phyloP scores from a whole-genome alignment of 2,888 invertebrate genomes.

The Lepeophtheirus nordmannii region DNA sequence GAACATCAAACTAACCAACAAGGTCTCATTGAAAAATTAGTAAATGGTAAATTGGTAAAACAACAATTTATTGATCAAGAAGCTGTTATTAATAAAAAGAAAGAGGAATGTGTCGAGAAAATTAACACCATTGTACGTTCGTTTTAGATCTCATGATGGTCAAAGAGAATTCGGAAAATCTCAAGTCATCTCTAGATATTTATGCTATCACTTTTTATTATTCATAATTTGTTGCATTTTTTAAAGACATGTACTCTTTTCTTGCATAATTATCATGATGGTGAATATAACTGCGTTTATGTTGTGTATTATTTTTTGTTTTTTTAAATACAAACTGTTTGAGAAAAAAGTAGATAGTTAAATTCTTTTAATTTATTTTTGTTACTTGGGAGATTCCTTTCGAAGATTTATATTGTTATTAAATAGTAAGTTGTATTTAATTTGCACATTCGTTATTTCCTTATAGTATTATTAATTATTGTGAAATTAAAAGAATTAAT shows the following conservation, averaged over 20 bases:
- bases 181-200: neutral
- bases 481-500: too few relatives aligned
- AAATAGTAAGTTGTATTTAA: too few relatives aligned
- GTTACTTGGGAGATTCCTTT: too few relatives aligned
- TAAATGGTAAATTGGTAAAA: conserved; percentile 44
- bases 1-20: conserved; percentile 38
- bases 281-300: neutral
- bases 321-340: neutral
- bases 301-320: neutral
- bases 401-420: too few relatives aligned
- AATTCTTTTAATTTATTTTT: too few relatives aligned
- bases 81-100: conserved; percentile 40
- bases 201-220: neutral
- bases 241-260: neutral
- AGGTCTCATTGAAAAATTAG: conserved; percentile 45
- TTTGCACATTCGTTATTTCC: too few relatives aligned
- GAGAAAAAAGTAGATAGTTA: too few relatives aligned
- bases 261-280: neutral
- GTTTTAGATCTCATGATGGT: neutral
- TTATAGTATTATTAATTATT: too few relatives aligned
- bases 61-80: conserved; percentile 46
- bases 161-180: neutral
- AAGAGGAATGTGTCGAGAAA: conserved; percentile 42
- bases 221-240: too few relatives aligned
- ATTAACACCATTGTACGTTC: conserved; percentile 29